Conservation (phyloP, 2,888 invertebrate genomes). For the Eupithecia vulgata region DNA sequence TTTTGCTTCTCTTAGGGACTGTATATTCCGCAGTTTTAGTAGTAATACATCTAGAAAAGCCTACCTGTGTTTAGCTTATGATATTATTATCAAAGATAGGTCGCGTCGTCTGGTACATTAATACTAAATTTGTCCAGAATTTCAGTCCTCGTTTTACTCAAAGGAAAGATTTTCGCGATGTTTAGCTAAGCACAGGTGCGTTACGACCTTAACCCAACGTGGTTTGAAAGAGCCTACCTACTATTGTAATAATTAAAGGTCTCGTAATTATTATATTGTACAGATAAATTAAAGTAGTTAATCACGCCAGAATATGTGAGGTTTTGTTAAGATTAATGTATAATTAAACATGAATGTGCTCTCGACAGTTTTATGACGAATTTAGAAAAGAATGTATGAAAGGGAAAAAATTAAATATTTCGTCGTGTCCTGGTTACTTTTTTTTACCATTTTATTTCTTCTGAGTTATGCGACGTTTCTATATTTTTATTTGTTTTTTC, state of each 20-base stretch:
- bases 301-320: slow-evolving; percentile 80
- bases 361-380: slow-evolving; percentile 83
- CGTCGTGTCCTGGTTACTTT: slow-evolving; percentile 80
- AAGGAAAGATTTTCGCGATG: not conserved
- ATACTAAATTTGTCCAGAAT: not conserved
- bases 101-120: not conserved
- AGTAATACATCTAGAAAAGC: slow-evolving; percentile 70
- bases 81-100: not conserved
- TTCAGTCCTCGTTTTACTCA: not conserved
- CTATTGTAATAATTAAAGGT: slow-evolving; percentile 79
- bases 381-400: slow-evolving; percentile 83
- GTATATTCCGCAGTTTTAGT: slow-evolving; percentile 68
- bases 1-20: slow-evolving; percentile 48
- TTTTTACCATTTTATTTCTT: slow-evolving; percentile 52
- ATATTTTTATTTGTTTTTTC: not conserved
- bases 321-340: slow-evolving; percentile 82
- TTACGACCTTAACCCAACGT: not conserved
- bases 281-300: slow-evolving; percentile 83
- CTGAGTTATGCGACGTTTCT: not conserved
- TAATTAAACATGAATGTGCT: slow-evolving; percentile 82
- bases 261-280: slow-evolving; percentile 83
- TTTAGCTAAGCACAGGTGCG: not conserved
- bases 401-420: slow-evolving; percentile 83
- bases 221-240: slow-evolving; percentile 55
- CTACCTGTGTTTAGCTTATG: slow-evolving; percentile 28